phyloP scores from a whole-genome alignment of 2,797 vertebrate species.

The Lates japonicus region DNA sequence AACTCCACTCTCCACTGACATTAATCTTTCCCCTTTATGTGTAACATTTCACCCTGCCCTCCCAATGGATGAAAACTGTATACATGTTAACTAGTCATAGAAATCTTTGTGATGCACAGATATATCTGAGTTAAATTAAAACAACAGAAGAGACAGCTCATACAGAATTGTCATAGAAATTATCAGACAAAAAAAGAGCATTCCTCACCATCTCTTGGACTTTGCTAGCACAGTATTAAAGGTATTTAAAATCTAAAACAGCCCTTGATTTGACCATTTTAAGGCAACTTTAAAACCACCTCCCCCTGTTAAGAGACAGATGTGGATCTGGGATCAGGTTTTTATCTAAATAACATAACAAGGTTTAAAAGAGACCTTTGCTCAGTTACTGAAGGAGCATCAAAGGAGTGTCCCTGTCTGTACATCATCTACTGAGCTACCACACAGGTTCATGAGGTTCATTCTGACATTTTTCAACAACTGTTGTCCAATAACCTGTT shows the following conservation, averaged over 20 bases:
- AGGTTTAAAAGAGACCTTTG: constrained; percentile 20
- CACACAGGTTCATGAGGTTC: constrained; percentile 30
- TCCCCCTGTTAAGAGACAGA: constrained; percentile 18
- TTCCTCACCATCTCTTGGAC: constrained; percentile 44
- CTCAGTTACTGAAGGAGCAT: constrained; percentile 19
- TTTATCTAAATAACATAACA: constrained; percentile 9
- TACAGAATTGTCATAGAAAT: constrained; percentile 55
- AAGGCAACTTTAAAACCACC: constrained; percentile 44
- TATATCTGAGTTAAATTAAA: constrained; percentile 79
- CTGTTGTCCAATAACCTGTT: constrained; percentile 52
- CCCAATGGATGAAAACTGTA: constrained; percentile 61
- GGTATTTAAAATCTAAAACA: constrained; percentile 45
- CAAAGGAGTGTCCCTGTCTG: constrained; percentile 11
- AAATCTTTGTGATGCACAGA: constrained; percentile 60
- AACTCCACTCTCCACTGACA: constrained; percentile 17
- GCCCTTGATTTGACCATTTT: constrained; percentile 24
- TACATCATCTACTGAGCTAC: constrained; percentile 43
- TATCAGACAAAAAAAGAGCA: constrained; percentile 57
- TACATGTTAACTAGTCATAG: constrained; percentile 69
- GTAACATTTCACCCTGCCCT: constrained; percentile 47
- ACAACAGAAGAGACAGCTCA: constrained; percentile 67
- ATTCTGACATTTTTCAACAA: constrained; percentile 14
- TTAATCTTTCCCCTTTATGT: constrained; percentile 31
- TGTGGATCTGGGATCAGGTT: constrained; percentile 25
- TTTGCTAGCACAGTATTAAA: constrained; percentile 43